Evolutionary conservation across 1,140 invertebrate genomes (phyloP).

Genomic region (Stenopsyche tienmushanensis): DNA sequence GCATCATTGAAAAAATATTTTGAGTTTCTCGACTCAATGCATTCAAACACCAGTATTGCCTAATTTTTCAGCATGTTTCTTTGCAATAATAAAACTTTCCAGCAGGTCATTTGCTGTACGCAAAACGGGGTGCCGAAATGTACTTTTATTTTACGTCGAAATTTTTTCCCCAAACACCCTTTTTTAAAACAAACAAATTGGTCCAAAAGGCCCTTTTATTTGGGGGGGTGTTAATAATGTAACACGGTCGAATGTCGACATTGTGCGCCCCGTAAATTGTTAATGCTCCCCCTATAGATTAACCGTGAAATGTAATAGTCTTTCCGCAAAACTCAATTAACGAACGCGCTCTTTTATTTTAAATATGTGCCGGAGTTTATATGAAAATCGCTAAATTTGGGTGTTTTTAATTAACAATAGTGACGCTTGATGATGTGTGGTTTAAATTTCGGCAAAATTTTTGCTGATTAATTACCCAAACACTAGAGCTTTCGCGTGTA

Average conservation of each 20-base stretch:
- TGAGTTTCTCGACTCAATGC: no score
- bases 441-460: no score
- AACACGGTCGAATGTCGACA: conserved; percentile 26
- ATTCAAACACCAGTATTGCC: no score
- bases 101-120: conserved; percentile 15
- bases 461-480: no score
- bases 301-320: conserved; percentile 25
- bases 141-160: not conserved
- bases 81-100: conserved; percentile 27
- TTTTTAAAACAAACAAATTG: conserved; percentile 35
- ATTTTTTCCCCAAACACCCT: conserved; percentile 1
- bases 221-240: conserved; percentile 20
- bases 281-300: conserved; percentile 29
- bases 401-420: no score
- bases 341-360: no score
- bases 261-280: conserved; percentile 23
- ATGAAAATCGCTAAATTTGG: no score
- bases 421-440: no score
- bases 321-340: not conserved
- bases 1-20: no score
- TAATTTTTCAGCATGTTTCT: no score
- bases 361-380: no score
- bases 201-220: conserved; percentile 25
- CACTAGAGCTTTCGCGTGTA: no score
- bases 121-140: conserved; percentile 20